phyloP scores from a whole-genome alignment of 2,797 vertebrate species.

The Sphenopsis melanotis region DNA sequence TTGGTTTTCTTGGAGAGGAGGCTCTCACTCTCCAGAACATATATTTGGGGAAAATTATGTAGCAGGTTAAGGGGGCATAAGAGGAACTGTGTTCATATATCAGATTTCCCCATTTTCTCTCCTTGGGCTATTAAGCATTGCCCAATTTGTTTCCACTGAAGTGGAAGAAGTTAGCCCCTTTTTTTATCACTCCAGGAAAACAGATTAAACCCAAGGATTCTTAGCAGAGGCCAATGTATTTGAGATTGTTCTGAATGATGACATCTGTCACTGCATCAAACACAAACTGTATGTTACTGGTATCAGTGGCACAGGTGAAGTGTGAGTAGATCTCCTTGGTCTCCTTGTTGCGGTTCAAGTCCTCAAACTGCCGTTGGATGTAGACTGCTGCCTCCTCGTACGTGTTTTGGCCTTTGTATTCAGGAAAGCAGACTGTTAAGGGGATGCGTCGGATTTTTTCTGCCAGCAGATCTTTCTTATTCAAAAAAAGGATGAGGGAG shows the following conservation, averaged over 20 bases:
- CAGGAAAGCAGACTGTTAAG: constrained; percentile 94
- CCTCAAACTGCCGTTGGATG: constrained; percentile 98
- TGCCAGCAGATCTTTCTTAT: constrained; percentile 99
- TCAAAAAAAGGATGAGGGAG: constrained; percentile 97
- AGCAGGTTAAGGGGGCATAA: constrained; percentile 5
- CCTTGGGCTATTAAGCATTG: constrained; percentile 38
- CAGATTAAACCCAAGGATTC: constrained; percentile 35
- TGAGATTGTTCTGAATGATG: constrained; percentile 99
- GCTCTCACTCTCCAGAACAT: background rate
- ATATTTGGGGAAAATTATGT: constrained; percentile 24
- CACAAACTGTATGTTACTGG: constrained; percentile 99
- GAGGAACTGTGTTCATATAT: constrained; percentile 13
- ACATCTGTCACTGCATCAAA: constrained; percentile 99
- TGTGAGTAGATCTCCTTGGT: constrained; percentile 99
- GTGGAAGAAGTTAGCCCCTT: constrained; percentile 52
- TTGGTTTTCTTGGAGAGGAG: background rate
- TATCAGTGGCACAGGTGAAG: constrained; percentile 99
- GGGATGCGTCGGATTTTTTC: constrained; percentile 99
- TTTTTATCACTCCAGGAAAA: constrained; percentile 60
- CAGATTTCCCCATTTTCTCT: constrained; percentile 31
- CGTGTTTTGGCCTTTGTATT: constrained; percentile 98
- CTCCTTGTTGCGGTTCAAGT: constrained; percentile 99
- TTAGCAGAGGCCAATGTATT: constrained; percentile 99
- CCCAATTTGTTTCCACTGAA: constrained; percentile 31
- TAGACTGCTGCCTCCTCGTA: constrained; percentile 98